Percentiles rank a stretch among this genome's conserved stretches.
These are phyloP conservation scores for Rattus rattus DNA, from an alignment of 2,113 vertebrate species.

Conservation along the genomic window DNA sequence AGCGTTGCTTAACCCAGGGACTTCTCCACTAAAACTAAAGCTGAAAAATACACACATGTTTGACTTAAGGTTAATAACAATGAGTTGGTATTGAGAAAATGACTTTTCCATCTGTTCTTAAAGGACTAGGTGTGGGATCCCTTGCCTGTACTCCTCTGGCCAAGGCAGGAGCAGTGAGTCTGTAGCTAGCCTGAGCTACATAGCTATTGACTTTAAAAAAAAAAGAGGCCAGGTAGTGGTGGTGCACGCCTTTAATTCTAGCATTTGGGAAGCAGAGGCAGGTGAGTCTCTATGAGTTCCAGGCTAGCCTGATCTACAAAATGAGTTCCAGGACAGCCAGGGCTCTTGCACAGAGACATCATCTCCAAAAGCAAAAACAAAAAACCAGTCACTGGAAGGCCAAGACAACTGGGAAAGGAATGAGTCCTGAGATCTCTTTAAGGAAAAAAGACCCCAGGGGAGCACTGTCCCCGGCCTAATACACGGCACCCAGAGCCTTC, in stretches of 20 bases:
- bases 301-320: too few relatives aligned
- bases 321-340: too few relatives aligned
- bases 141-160: neutral
- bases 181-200: neutral
- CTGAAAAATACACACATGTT: neutral
- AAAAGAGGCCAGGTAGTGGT: neutral
- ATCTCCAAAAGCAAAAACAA: neutral
- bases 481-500: neutral
- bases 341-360: too few relatives aligned
- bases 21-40: slow-evolving; percentile 48
- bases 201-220: neutral
- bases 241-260: too few relatives aligned
- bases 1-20: neutral
- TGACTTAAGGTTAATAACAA: slow-evolving; percentile 43
- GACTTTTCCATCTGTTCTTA: slow-evolving; percentile 10
- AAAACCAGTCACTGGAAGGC: neutral
- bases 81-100: slow-evolving; percentile 19
- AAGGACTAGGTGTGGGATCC: neutral
- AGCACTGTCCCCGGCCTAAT: neutral
- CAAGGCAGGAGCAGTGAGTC: neutral
- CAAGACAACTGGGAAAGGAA: neutral
- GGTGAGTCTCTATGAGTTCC: too few relatives aligned
- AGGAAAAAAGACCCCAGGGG: neutral
- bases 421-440: neutral
- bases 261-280: too few relatives aligned